A percentile compares a stretch with the other conserved stretches of the same genome.
phyloP scores from a whole-genome alignment of 2,888 invertebrate species.

The Coremacera marginata region DNA sequence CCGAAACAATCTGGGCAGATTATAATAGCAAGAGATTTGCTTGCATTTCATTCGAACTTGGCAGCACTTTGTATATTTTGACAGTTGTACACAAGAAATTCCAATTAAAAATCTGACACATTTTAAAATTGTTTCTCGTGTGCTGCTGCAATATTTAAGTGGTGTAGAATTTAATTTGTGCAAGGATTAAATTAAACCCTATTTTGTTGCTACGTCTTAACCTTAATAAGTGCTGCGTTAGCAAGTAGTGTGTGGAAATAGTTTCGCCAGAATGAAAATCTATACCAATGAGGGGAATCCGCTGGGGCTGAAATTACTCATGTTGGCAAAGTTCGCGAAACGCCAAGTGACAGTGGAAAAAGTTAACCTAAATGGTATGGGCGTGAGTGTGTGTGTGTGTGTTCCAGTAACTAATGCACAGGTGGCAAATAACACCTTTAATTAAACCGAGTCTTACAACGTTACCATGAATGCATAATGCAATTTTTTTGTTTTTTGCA shows the following conservation, averaged over 20 bases:
- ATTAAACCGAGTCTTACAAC: not conserved
- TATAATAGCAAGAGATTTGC: not conserved
- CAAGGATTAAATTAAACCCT: constrained; percentile 40
- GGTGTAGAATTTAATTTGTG: not conserved
- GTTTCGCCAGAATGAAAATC: constrained; percentile 73
- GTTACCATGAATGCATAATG: constrained; percentile 47
- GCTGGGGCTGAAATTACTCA: constrained; percentile 79
- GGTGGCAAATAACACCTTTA: not conserved
- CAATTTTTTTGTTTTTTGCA: constrained; percentile 57
- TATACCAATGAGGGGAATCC: constrained; percentile 84
- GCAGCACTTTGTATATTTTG: not conserved
- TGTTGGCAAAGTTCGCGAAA: constrained; percentile 77
- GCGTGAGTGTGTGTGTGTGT: not conserved
- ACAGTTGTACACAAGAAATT: constrained; percentile 5
- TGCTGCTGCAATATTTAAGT: not conserved
- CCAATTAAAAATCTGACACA: constrained; percentile 10
- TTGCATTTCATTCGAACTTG: not conserved
- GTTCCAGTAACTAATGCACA: not conserved
- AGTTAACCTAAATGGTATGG: constrained; percentile 75
- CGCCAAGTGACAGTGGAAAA: constrained; percentile 73
- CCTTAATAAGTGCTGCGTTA: not conserved
- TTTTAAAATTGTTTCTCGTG: not conserved
- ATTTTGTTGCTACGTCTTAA: constrained; percentile 58
- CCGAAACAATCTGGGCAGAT: not conserved
- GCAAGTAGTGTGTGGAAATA: not conserved